Conservation (phyloP, 2,888 invertebrate genomes). For the Orchesellides sinensis region DNA sequence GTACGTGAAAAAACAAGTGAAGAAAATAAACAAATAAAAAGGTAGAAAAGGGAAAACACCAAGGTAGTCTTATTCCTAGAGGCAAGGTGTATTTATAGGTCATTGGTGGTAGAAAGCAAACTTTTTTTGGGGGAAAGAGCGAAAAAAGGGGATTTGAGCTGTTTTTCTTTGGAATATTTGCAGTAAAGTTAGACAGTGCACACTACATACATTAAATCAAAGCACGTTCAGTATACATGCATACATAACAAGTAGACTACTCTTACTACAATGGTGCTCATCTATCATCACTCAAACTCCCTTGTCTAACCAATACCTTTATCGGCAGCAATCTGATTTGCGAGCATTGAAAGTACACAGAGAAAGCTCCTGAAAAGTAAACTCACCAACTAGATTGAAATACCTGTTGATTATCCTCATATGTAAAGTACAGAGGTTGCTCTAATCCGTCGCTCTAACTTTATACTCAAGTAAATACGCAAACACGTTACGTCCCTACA, state of each 20-base stretch:
- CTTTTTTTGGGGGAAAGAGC: background rate
- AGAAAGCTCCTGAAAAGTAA: too few species aligned
- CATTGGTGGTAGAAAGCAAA: background rate
- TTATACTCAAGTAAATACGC: too few species aligned
- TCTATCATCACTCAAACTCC: background rate
- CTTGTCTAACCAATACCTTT: background rate
- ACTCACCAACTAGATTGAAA: too few species aligned
- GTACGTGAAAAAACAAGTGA: background rate
- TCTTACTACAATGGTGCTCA: background rate
- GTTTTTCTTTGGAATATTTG: slow-evolving; percentile 5
- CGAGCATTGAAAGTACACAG: background rate
- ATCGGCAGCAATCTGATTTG: background rate
- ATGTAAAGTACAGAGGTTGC: too few species aligned
- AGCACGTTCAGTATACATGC: slow-evolving; percentile 45
- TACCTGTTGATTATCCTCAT: background rate
- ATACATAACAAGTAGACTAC: background rate
- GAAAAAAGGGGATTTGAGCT: background rate
- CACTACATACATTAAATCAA: slow-evolving; percentile 5
- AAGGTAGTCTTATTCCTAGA: background rate
- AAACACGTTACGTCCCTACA: too few species aligned
- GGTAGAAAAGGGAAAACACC: background rate
- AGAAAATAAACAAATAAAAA: background rate
- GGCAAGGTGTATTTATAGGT: background rate
- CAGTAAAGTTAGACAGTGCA: background rate
- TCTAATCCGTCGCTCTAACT: too few species aligned